These are phyloP conservation scores for Amblyopsis hoosieri DNA, from an alignment of 2,797 vertebrate species.

Conservation along the genomic window DNA sequence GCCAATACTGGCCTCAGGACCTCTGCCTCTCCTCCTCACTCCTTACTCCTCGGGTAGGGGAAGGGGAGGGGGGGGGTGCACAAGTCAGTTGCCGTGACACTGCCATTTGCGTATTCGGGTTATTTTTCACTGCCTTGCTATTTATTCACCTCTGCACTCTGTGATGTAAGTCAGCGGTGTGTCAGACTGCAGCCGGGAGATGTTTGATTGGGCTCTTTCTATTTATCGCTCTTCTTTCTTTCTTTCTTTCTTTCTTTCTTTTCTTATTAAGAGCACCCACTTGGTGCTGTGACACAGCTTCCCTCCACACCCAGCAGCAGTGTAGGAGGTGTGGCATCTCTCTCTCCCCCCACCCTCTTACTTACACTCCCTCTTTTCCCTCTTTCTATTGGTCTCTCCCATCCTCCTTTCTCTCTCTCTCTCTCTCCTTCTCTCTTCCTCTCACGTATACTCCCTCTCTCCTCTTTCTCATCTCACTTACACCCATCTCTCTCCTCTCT, in stretches of 20 bases:
- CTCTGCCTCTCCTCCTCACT: conserved; percentile 15
- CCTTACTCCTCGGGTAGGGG: not conserved
- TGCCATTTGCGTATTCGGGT: conserved; percentile 53
- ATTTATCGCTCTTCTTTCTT: conserved; percentile 41
- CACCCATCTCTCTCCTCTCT: not conserved
- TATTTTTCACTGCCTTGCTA: conserved; percentile 53
- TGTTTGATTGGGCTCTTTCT: conserved; percentile 44
- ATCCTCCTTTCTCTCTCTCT: not conserved
- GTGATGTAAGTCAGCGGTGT: conserved; percentile 66
- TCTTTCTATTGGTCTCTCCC: not conserved
- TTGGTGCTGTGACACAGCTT: conserved; percentile 67
- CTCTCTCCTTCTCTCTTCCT: conserved; percentile 11
- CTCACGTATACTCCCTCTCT: conserved; percentile 7
- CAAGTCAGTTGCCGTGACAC: conserved; percentile 35
- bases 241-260: conserved; percentile 32
- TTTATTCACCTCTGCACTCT: conserved; percentile 45
- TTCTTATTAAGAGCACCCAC: conserved; percentile 55
- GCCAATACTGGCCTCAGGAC: conserved; percentile 9
- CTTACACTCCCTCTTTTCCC: not conserved
- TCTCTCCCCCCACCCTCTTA: conserved; percentile 27
- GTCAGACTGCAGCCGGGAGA: conserved; percentile 66
- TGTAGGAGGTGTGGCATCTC: conserved; percentile 64
- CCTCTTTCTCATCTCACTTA: not conserved
- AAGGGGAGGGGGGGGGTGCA: not conserved
- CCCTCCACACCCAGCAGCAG: conserved; percentile 53